Conservation (phyloP, 2,888 invertebrate species). For the Itoplectis maculator region DNA sequence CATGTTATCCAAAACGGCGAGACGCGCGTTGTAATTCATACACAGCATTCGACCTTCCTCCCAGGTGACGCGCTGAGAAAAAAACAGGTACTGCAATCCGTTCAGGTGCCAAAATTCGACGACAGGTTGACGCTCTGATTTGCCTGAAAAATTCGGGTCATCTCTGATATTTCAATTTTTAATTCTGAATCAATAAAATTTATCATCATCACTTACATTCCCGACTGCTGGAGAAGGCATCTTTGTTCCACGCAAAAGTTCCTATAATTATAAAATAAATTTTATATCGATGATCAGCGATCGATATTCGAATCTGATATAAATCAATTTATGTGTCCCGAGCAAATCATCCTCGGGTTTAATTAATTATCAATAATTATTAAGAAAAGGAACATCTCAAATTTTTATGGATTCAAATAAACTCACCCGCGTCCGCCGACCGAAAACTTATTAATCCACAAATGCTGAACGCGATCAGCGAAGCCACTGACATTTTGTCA, state of each 20-base stretch:
- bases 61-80: conserved; percentile 85
- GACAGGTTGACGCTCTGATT: conserved; percentile 69
- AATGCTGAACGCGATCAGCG: conserved; percentile 55
- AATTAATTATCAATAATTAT: no score
- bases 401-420: no score
- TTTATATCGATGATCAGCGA: neutral
- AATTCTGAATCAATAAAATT: neutral
- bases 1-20: conserved; percentile 85
- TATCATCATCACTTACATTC: conserved; percentile 63
- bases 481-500: conserved; percentile 52
- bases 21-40: conserved; percentile 69
- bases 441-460: conserved; percentile 54
- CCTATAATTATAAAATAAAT: no score
- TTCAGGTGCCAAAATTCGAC: conserved; percentile 81
- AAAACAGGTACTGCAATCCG: conserved; percentile 85
- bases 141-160: conserved; percentile 60
- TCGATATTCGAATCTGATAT: no score
- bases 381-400: no score
- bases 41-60: conserved; percentile 85
- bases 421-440: conserved; percentile 45
- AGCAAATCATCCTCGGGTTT: no score
- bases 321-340: no score
- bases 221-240: conserved; percentile 54
- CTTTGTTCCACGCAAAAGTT: conserved; percentile 57
- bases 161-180: neutral